A percentile compares a stretch with the other conserved stretches of the same genome.
These are phyloP conservation scores for Aradophagus sp. DNA, from an alignment of 1,140 invertebrate species.

Conservation along the genomic window DNA sequence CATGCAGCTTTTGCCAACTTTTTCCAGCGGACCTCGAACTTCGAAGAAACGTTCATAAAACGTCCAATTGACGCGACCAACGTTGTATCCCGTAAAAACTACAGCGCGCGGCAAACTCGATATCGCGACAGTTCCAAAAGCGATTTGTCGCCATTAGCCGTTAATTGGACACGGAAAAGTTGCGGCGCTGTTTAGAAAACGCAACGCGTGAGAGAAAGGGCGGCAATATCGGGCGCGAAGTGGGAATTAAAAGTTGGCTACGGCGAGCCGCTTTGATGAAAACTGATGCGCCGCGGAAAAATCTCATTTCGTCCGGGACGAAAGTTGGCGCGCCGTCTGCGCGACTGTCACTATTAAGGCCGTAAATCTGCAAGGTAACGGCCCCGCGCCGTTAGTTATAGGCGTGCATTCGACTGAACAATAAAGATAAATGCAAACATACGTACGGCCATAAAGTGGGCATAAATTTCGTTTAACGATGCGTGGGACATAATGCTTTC, in stretches of 20 bases:
- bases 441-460: conserved; percentile 56
- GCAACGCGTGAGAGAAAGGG: not conserved
- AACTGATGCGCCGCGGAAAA: conserved; percentile 36
- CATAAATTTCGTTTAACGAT: conserved; percentile 65
- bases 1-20: too few relatives aligned
- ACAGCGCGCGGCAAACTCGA: too few relatives aligned
- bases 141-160: too few relatives aligned
- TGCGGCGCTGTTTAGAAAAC: too few relatives aligned
- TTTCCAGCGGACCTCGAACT: too few relatives aligned
- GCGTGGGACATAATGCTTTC: conserved; percentile 60
- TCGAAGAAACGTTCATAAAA: too few relatives aligned
- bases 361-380: conserved; percentile 54
- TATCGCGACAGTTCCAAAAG: too few relatives aligned
- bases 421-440: conserved; percentile 64
- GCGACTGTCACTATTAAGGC: conserved; percentile 55
- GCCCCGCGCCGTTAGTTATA: conserved; percentile 55
- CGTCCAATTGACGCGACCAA: too few relatives aligned
- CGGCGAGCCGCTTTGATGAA: conserved; percentile 25
- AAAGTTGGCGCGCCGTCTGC: conserved; percentile 33
- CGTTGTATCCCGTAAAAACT: too few relatives aligned
- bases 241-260: conserved; percentile 28
- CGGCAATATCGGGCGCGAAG: conserved; percentile 4
- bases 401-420: conserved; percentile 55
- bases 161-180: too few relatives aligned
- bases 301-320: conserved; percentile 34